Base-by-base conservation (phyloP, 2,113 vertebrate species). In the Gymnobelideus leadbeateri region DNA sequence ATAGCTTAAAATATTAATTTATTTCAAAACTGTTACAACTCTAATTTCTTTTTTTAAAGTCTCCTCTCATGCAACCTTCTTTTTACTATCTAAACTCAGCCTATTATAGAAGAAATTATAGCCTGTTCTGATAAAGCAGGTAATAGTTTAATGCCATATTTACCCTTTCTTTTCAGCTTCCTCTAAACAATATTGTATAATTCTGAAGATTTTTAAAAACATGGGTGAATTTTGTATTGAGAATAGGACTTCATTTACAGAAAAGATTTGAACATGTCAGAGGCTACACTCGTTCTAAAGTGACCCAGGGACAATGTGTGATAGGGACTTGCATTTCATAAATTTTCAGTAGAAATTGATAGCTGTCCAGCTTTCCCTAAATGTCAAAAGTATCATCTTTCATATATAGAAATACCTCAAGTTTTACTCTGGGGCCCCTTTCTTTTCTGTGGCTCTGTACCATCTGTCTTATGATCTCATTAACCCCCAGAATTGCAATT, bases 121-220 rank as follows among this genome's bases (percentile, higher is more conserved):
- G 11, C 24, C 91, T 50, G 31, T 12, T 37, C 91, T 47, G 37
- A 24, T n/a, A 21, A 89, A 25, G 37, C 10, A 26, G 37, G 11
- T 16, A 46, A 37, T 26, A 37, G 2, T 3, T 6, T 37, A 26
- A 54, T 93, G 89, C 37, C 37, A 12, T 19, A 37, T 68, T 50
- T 26, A 37, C 0, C 55, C 57, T 93, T 91, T 77, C 52, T 61
- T 68, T 94, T 92, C 49, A 26, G 61, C 68, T 77, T 94, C 91
- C 92, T 89, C 68, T 89, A 94, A 94, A 77, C 90, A 61, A 77
- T 4, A 5, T 24, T 89, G 89, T 94, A n/a, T 89, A 51, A 51
- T 57, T 92, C 11, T 26, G 24, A 84, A 25, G 49, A 43, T 46
- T 95, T 91, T 26, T 89, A 5, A 91, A 93, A 94, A 50, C 37